Percentiles rank a stretch among this genome's conserved stretches.
Evolutionary conservation across 1,140 invertebrate species (phyloP).

Genomic region (Habropoda laboriosa): DNA sequence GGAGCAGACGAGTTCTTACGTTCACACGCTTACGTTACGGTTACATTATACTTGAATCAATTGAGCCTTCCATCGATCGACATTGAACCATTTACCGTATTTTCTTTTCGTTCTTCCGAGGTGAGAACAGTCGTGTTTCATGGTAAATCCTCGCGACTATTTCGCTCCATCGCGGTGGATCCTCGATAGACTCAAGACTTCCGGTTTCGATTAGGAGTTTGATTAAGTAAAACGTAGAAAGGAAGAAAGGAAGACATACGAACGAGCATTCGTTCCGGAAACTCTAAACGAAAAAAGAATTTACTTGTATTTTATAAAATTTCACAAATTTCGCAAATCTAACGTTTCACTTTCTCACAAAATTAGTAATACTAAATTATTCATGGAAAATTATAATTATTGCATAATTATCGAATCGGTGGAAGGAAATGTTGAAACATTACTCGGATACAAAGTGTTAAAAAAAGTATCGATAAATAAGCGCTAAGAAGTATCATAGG

Average conservation of each 20-base stretch:
- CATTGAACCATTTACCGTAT: slow-evolving; percentile 66
- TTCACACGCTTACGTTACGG: slow-evolving; percentile 76
- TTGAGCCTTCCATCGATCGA: slow-evolving; percentile 65
- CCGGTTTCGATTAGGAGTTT: neutral
- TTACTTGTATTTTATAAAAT: too few relatives aligned
- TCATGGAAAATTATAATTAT: too few relatives aligned
- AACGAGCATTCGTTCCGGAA: neutral
- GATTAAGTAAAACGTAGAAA: neutral
- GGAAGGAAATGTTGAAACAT: too few relatives aligned
- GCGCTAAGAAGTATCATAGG: too few relatives aligned
- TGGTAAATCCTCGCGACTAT: neutral
- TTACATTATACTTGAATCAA: slow-evolving; percentile 44
- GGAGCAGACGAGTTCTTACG: slow-evolving; percentile 69
- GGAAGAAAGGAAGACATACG: neutral
- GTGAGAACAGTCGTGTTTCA: neutral
- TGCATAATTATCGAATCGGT: too few relatives aligned
- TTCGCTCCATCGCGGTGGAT: neutral
- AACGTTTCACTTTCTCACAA: too few relatives aligned
- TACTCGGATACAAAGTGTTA: too few relatives aligned
- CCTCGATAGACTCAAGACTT: neutral
- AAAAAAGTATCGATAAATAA: too few relatives aligned
- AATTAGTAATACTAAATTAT: too few relatives aligned
- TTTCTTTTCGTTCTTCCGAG: neutral
- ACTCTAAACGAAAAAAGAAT: too few relatives aligned
- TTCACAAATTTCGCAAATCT: too few relatives aligned